A percentile compares a stretch with the other conserved stretches of the same genome.
phyloP scores from a whole-genome alignment of 1,140 invertebrate genomes.

The Zaprionus kolodkinae region DNA sequence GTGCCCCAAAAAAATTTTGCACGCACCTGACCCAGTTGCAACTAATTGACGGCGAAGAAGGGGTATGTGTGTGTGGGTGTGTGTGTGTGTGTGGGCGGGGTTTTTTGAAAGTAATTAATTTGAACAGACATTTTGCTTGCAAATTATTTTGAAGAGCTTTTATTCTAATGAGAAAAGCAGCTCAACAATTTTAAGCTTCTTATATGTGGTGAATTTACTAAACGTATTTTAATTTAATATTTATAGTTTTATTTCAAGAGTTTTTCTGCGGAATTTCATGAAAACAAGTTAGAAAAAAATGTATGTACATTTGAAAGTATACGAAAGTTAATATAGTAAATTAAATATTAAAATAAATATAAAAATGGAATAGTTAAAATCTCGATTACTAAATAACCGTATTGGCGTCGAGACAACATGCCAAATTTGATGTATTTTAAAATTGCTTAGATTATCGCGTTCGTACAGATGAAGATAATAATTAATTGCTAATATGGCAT shows the following conservation, averaged over 20 bases:
- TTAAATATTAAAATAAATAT: too few species aligned
- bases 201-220: neutral
- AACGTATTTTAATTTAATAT: neutral
- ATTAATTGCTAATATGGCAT: neutral
- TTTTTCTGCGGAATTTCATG: neutral
- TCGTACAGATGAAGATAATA: neutral
- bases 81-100: neutral
- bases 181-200: neutral
- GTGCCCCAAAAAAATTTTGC: neutral
- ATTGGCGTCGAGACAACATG: too few species aligned
- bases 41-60: neutral
- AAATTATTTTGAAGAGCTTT: neutral
- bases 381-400: too few species aligned
- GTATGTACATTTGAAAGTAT: too few species aligned
- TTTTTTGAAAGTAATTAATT: neutral
- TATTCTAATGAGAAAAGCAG: constrained; percentile 5
- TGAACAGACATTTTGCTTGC: neutral
- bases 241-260: neutral
- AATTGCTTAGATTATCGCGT: neutral
- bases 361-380: too few species aligned
- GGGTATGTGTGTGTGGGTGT: neutral
- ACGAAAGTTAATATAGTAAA: too few species aligned
- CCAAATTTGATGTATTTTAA: neutral
- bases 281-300: neutral
- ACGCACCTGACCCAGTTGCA: constrained; percentile 1